These are phyloP conservation scores for Aethina tumida DNA, from an alignment of 1,140 invertebrate species.

Conservation along the genomic window DNA sequence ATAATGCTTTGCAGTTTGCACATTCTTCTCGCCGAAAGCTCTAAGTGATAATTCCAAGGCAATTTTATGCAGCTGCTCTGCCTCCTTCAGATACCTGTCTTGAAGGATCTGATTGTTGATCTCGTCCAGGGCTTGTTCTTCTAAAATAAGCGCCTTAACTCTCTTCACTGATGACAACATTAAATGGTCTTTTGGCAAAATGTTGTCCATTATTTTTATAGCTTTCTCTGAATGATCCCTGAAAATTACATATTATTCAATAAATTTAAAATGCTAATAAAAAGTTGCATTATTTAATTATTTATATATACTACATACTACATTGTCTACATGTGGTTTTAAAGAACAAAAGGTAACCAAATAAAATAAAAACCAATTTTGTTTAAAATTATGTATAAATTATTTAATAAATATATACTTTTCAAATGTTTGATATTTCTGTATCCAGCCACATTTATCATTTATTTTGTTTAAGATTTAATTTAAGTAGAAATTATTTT, in stretches of 20 bases:
- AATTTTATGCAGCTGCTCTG: slow-evolving; percentile 70
- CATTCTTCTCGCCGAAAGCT: slow-evolving; percentile 83
- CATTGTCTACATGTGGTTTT: no score
- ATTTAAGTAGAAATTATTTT: no score
- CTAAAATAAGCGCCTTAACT: slow-evolving; percentile 83
- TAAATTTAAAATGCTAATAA: slow-evolving; percentile 9
- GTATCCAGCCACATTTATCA: no score
- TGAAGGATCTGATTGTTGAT: slow-evolving; percentile 35
- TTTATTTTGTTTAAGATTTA: no score
- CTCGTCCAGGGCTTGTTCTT: slow-evolving; percentile 82
- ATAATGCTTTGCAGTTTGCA: slow-evolving; percentile 91
- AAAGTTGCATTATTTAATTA: no score
- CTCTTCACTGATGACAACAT: slow-evolving; percentile 80
- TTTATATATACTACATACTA: no score
- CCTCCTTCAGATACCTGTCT: slow-evolving; percentile 53
- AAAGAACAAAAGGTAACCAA: no score
- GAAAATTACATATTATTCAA: slow-evolving; percentile 20
- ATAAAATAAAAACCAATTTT: no score
- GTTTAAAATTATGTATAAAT: no score
- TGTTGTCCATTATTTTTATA: slow-evolving; percentile 67
- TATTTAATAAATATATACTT: no score
- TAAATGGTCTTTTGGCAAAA: slow-evolving; percentile 72
- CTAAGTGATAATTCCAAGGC: slow-evolving; percentile 65
- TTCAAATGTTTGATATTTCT: no score
- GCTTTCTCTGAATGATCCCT: slow-evolving; percentile 72